Base-by-base conservation (phyloP, 2,797 vertebrate genomes). In the Catharus ustulatus region DNA sequence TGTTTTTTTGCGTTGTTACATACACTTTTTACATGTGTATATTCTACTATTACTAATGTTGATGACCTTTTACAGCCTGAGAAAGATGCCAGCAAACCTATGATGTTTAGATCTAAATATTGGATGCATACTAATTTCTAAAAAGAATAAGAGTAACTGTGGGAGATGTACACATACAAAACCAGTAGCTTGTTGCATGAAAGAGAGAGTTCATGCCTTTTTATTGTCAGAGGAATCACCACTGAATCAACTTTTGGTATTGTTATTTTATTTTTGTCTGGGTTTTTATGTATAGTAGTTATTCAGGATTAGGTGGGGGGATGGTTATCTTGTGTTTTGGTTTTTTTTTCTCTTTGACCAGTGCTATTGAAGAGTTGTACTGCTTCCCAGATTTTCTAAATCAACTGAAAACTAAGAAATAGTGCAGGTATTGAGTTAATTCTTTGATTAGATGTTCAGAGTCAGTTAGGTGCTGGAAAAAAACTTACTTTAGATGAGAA, bases 261-360 rank as follows among this genome's bases (percentile, higher is more conserved):
- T 4, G 10, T 15, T 46, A 8, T 23, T 49, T 46, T 63, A 12
- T 13, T 84, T 48, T 52, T 6, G 7, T 14, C 43, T 46, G 5
- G 2, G 5, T 16, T 61, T 76, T 61, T 46, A 19, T 34, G 20
- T 21, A 40, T 45, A 21, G 2, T 5, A 48, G 12, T 45, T 21
- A 9, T 52, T 69, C 0, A 0, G 5, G 20, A 17, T 43, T 54
- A 7, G 2, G 1, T 1, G 3, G 5, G 1, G 1, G 1, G 2
- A 3, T 27, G 45, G 45, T 48, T 36, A 34, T 17, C 5, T 5
- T 43, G 55, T 42, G 42, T 38, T 55, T 54, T 61, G 17, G 6
- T 34, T 48, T 40, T 42, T 34, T 46, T 66, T 61, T 15, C 6
- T n/a, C 12, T 77, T 87, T 2, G 0, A 3, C 2, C 3, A 20